These are phyloP conservation scores for Ameiurus melas DNA, from an alignment of 2,113 vertebrate species.

Conservation along the genomic window DNA sequence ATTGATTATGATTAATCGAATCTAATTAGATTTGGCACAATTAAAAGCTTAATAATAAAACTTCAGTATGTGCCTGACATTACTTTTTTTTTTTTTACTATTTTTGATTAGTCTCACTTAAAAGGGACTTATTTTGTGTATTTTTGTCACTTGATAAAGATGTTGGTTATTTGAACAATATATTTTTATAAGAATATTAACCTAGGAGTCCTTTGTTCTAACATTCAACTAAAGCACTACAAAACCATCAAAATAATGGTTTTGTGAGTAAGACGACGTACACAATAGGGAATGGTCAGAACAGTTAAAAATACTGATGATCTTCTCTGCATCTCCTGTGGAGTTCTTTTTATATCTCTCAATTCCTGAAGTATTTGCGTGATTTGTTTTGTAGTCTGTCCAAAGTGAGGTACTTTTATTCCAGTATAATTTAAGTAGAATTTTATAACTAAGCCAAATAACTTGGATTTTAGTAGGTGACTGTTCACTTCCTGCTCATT, in stretches of 20 bases:
- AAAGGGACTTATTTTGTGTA: not conserved
- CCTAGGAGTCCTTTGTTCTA: not conserved
- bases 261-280: too few relatives aligned
- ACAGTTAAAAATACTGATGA: too few relatives aligned
- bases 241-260: not conserved
- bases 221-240: not conserved
- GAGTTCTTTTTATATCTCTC: not conserved
- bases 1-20: not conserved
- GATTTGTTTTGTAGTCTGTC: not conserved
- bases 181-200: not conserved
- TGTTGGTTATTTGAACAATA: not conserved
- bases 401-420: not conserved
- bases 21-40: constrained; percentile 30
- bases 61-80: not conserved
- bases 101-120: not conserved
- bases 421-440: not conserved
- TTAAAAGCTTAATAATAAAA: not conserved
- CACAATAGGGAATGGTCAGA: not conserved
- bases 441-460: not conserved
- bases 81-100: too few relatives aligned
- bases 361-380: not conserved
- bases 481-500: constrained; percentile 5
- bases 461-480: constrained; percentile 29
- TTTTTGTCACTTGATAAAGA: not conserved
- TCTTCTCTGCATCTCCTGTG: not conserved